A percentile compares a stretch with the other conserved stretches of the same genome.
Evolutionary conservation across 35 echinoderm and acorn worm genomes (phyloP).

Genomic region (Anneissia japonica): DNA sequence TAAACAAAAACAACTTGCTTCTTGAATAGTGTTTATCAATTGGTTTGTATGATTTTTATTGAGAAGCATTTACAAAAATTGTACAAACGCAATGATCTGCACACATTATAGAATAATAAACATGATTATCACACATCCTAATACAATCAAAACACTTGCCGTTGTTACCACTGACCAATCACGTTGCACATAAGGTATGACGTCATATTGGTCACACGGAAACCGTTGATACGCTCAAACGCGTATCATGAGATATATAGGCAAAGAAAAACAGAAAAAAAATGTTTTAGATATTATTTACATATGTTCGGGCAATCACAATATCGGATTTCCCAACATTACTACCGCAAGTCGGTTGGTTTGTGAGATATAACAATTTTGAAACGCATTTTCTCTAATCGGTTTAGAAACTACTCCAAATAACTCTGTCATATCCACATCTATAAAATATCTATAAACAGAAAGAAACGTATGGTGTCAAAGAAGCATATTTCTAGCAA

Average conservation of each 20-base stretch:
- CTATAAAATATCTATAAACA: no score
- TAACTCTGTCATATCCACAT: no score
- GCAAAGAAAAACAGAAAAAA: not conserved
- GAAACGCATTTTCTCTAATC: not conserved
- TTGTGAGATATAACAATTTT: not conserved
- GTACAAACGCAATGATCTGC: not conserved
- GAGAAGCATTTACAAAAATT: slow-evolving; percentile 2
- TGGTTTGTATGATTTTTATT: slow-evolving; percentile 2
- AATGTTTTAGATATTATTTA: not conserved
- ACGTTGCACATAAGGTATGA: not conserved
- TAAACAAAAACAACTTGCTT: not conserved
- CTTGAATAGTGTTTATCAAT: not conserved
- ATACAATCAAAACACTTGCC: not conserved
- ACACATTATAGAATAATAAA: not conserved
- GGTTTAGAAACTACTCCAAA: no score
- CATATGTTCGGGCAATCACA: not conserved
- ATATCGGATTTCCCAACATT: not conserved
- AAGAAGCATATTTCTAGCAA: no score
- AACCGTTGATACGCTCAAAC: not conserved
- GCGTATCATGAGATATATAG: not conserved
- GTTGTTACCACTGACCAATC: not conserved
- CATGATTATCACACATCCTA: not conserved
- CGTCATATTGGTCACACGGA: not conserved
- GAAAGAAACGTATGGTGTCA: no score
- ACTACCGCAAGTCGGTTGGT: not conserved